Base-by-base conservation (phyloP, 2,113 vertebrate species). In the Bambusicola thoracicus region DNA sequence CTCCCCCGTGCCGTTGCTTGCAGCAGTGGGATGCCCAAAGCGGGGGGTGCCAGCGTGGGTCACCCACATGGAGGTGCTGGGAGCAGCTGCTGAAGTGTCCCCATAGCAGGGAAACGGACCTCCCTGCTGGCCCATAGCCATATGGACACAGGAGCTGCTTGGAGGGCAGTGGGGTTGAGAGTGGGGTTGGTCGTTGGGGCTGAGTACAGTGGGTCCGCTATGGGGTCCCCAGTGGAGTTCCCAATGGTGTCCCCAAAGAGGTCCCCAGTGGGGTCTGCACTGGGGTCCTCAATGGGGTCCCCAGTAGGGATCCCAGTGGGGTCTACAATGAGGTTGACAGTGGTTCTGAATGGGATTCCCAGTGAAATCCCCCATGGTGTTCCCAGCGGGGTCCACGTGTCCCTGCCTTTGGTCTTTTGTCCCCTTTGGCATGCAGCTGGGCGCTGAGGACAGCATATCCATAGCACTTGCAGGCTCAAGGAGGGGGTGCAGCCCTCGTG, bases 1-100 rank as follows among this genome's bases (percentile, higher is more conserved):
- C 19, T 32, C 40, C 40, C 40, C 8, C 29, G 51, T 53, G 51
- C 51, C 27, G 2, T 53, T 53, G 49, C 49, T 51, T 51, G 51
- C 51, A 53, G 27, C 51, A 53, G 27, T 27, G 25, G 24, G 29
- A 10, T 22, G 20, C 38, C 18, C n/a, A 24, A 43, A 11, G 21
- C 61, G 21, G 19, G 19, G 58, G 22, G n/a, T 62, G 40, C 36
- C 61, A 6, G 4, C 25, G 61, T 25, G 40, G 62, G 38, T 17
- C 20, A 41, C 18, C 27, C 8, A 6, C 27, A 8, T 22, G 21
- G 29, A 24, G 65, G 13, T 67, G 65, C 81, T 40, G 87, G 69
- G 85, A 96, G 92, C 97, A 97, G 97, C 97, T 97, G 96, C 93
- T 92, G 18, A n/a, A 67, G 87, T 74, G 84, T 63, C 77, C 90